Evolutionary conservation across 2,888 invertebrate species (phyloP).

Genomic region (Volucella zonaria): DNA sequence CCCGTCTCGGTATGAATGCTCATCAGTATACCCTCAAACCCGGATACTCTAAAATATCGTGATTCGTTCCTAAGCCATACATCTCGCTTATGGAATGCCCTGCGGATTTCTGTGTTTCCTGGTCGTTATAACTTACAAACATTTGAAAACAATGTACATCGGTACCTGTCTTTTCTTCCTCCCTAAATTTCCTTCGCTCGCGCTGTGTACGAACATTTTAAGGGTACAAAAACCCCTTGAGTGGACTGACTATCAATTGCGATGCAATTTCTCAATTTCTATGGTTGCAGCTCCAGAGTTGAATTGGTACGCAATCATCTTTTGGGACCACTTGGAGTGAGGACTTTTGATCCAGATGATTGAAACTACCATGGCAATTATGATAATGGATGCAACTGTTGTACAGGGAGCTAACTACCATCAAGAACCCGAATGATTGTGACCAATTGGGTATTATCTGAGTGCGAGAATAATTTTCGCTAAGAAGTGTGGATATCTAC

Average conservation of each 20-base stretch:
- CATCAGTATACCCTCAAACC: no score
- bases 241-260: slow-evolving; percentile 97
- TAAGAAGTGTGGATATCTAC: slow-evolving; percentile 84
- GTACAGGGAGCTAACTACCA: slow-evolving; percentile 99
- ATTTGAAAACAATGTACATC: no score
- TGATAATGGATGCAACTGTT: slow-evolving; percentile 93
- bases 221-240: no score
- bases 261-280: slow-evolving; percentile 96
- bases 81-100: no score
- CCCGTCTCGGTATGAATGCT: no score
- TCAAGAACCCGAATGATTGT: slow-evolving; percentile 99
- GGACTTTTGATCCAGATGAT: slow-evolving; percentile 97
- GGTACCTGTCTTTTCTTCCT: no score
- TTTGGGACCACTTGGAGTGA: slow-evolving; percentile 96
- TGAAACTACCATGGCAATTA: slow-evolving; percentile 97
- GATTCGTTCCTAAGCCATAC: no score
- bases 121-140: no score
- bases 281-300: slow-evolving; percentile 97
- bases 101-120: no score
- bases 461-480: slow-evolving; percentile 94
- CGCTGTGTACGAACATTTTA: no score
- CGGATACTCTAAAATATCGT: no score
- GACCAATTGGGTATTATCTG: slow-evolving; percentile 97
- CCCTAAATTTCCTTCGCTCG: no score
- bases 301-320: slow-evolving; percentile 89